Evolutionary conservation across 2,888 invertebrate species (phyloP).

Genomic region (Ptilodon capucinus): DNA sequence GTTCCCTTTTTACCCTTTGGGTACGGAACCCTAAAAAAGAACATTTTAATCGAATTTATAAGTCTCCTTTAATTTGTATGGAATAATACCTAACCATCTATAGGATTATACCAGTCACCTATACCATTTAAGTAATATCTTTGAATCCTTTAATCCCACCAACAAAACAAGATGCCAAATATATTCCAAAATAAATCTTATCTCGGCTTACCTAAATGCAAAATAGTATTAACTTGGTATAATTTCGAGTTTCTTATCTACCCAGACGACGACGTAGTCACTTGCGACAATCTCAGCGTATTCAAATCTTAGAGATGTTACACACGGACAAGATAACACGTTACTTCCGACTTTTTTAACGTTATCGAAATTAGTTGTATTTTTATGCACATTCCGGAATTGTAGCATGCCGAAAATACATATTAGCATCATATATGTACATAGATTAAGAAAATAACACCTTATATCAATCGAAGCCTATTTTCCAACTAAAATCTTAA

Average conservation of each 20-base stretch:
- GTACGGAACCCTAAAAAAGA: no score
- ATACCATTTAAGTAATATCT: not conserved
- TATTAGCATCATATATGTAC: no score
- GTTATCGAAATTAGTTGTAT: not conserved
- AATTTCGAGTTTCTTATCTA: conserved; percentile 61
- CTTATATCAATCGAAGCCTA: no score
- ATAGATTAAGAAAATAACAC: no score
- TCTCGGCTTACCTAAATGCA: conserved; percentile 51
- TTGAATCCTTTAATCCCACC: conserved; percentile 1
- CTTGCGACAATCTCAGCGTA: conserved; percentile 28
- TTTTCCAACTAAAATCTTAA: no score
- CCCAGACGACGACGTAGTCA: conserved; percentile 42
- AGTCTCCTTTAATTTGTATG: no score
- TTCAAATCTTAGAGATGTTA: conserved; percentile 32
- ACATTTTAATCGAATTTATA: no score
- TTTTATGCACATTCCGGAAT: no score
- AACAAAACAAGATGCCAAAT: conserved; percentile 25
- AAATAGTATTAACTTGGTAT: conserved; percentile 61
- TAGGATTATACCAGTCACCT: not conserved
- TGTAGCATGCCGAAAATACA: no score
- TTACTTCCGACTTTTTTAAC: not conserved
- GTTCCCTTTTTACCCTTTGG: no score
- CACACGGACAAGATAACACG: conserved; percentile 13
- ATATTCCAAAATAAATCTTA: conserved; percentile 53
- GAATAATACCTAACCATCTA: no score